Base-by-base conservation (phyloP, 1,140 invertebrate species). In the Cyclargus thomasi region DNA sequence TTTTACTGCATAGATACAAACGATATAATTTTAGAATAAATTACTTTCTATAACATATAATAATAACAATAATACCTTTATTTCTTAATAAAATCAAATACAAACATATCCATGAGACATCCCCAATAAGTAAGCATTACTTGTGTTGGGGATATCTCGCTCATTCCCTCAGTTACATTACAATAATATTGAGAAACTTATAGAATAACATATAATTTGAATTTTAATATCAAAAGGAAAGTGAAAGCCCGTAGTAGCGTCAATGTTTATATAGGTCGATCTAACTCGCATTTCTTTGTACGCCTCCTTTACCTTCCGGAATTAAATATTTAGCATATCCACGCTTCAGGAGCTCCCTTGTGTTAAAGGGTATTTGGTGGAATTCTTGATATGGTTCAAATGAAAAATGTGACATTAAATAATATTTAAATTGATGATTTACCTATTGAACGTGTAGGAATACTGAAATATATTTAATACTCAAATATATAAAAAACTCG, bases 261-360 rank as follows among this genome's bases (percentile, higher is more conserved):
- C 62, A 63, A 73, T 70, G 82, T 86, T 89, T 89, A 81, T 86
- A 82, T 89, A 87, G 86, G 79, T 77, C 79, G 80, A 82, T 82
- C 78, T 82, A 81, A 79, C 82, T 81, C 79, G 73, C 82, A 86
- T 82, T 85, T 86, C 83, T 87, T 85, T 87, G 86, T 87, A 71
- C 80, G 81, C 74, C 81, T 81, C 79, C 79, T 88, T 85, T 86
- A 85, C 81, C 80, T 85, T 75, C 68, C 70, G 70, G 69, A 80
- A 83, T 87, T 82, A 87, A 88, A 88, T 88, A 86, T 88, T 86
- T 81, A 83, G 73, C 77, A 83, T 81, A 85, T 86, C 82, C 84
- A 79, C 78, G 81, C 73, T 79, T 73, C 76, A 67, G 71, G 73
- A 67, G 67, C 69, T 65, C 64, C 69, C 72, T 67, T 76, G 70